Evolutionary conservation across 2,888 invertebrate genomes (phyloP).

Genomic region (Germaria angustata): DNA sequence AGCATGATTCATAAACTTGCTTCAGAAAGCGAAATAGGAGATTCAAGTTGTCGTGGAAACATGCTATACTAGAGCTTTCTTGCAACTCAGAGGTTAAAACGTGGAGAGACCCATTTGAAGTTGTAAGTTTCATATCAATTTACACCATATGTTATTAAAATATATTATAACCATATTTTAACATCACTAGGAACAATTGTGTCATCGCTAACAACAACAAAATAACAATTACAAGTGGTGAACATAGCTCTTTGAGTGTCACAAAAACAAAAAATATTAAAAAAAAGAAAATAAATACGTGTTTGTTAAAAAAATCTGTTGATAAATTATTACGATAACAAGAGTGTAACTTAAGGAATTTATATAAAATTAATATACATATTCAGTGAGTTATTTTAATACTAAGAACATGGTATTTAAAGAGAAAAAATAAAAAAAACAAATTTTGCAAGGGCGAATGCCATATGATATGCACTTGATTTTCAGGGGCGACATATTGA

Average conservation of each 20-base stretch:
- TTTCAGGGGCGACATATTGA: constrained; percentile 45
- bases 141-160: no score
- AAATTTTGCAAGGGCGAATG: constrained; percentile 47
- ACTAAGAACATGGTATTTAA: constrained; percentile 15
- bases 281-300: constrained; percentile 30
- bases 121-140: no score
- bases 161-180: not conserved
- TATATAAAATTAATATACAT: constrained; percentile 18
- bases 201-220: constrained; percentile 13
- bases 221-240: constrained; percentile 35
- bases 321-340: not conserved
- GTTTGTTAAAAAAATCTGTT: constrained; percentile 13
- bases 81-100: no score
- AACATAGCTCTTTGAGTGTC: constrained; percentile 35
- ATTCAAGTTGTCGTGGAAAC: no score
- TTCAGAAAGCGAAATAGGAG: no score
- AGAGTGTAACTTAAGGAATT: not conserved
- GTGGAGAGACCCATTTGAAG: no score
- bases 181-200: not conserved
- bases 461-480: constrained; percentile 56
- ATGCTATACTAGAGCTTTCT: no score
- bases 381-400: constrained; percentile 31
- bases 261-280: constrained; percentile 43
- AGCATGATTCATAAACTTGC: no score
- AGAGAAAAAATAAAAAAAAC: not conserved